Evolutionary conservation across 2,113 vertebrate genomes (phyloP).

Genomic region (Strix aluco): DNA sequence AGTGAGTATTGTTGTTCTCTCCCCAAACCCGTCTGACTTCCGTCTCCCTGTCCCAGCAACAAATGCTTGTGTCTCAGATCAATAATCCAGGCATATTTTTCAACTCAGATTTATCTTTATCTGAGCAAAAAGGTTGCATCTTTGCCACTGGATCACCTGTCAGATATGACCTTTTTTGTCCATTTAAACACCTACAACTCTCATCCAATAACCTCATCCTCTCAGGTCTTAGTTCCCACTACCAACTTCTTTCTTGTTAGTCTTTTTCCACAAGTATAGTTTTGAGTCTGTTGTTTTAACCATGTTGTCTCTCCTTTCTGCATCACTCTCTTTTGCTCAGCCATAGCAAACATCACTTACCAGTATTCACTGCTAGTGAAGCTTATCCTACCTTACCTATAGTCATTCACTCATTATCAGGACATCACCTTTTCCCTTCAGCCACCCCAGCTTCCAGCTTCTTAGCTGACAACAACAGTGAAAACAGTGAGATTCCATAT

Average conservation of each 20-base stretch:
- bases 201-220: neutral
- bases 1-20: neutral
- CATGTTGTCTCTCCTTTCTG: neutral
- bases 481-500: neutral
- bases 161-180: neutral
- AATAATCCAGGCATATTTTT: neutral
- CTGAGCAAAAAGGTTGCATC: neutral
- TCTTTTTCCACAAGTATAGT: neutral
- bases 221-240: neutral
- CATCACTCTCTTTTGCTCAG: neutral
- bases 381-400: neutral
- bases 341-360: neutral
- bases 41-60: neutral
- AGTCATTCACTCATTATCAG: neutral
- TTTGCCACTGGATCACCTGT: neutral
- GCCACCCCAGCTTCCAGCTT: neutral
- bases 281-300: neutral
- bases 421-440: neutral
- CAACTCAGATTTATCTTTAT: neutral
- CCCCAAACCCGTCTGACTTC: neutral
- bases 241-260: neutral
- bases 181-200: neutral
- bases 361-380: neutral
- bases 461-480: neutral
- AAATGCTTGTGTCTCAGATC: neutral